Evolutionary conservation across 2,888 invertebrate species (phyloP), one percentile per base, ranked within the genome.

Genomic region (Zelleria hepariella): DNA sequence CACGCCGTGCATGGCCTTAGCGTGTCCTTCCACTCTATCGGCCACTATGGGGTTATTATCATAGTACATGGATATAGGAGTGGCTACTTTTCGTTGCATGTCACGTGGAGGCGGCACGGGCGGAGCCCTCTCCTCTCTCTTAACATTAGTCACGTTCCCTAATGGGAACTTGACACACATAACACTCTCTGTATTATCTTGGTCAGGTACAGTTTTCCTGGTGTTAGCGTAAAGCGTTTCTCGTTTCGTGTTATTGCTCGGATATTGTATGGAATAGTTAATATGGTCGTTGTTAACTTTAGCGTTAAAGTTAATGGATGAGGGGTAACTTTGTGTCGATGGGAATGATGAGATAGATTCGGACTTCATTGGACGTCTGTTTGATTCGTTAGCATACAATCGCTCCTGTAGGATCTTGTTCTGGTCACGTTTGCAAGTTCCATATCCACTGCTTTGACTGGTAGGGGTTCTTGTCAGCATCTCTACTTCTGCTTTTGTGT

Each of bases 51-150:
- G 68, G 60, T 79, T 83, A 66, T 82, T 84, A 68, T 89, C 89
- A 68, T 89, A 87, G 70, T 84, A 85, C 84, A 88, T 89, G 24
- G 89, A 88, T 66, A 88, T 65, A 62, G 86, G 86, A 32, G 89
- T 88, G 21, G 90, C 78, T 18, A 91, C 84, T 76, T 91, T 90
- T 61, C 92, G 90, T 68, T 91, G 89, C 64, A 93, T 94, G 78
- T 94, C 94, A 67, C 94, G 86, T n/a, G 95, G 95, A 0, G 95
- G 95, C 26, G 95, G 95, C 3, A 93, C 92, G 0, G 95, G 95
- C 5, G 95, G 94, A 47, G 91, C 70, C 55, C 86, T 89, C 58
- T 85, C 84, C 53, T 89, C 87, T 66, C 79, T 80, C 65, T 80
- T 83, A 47, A 79, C 75, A 64, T 82, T 82, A 49, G 80, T 79